phyloP scores from a whole-genome alignment of 1,140 invertebrate genomes.

The Acromyrmex echinatior region DNA sequence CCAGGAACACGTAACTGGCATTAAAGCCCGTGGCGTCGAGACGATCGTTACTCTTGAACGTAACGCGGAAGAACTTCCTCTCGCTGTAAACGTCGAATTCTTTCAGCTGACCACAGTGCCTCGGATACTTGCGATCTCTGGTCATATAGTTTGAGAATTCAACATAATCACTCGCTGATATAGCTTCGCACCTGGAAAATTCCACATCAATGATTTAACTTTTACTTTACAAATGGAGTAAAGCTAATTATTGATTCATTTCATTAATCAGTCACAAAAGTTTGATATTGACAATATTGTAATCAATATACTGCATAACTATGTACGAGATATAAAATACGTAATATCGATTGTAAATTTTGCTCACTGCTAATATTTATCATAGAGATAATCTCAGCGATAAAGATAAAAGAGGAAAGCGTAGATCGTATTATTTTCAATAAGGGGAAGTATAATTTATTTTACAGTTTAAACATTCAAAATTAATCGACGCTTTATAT shows the following conservation, averaged over 20 bases:
- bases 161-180: conserved; percentile 96
- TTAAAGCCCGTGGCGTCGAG: conserved; percentile 97
- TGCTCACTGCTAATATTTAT: neutral
- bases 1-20: conserved; percentile 94
- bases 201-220: neutral
- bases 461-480: conserved; percentile 11
- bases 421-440: neutral
- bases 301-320: neutral
- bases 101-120: conserved; percentile 94
- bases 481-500: neutral
- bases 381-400: neutral
- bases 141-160: conserved; percentile 98
- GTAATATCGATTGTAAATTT: neutral
- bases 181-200: conserved; percentile 92
- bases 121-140: conserved; percentile 93
- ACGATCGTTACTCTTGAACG: conserved; percentile 97
- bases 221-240: neutral
- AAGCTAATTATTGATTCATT: neutral
- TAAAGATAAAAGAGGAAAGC: conserved; percentile 1
- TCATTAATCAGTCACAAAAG: neutral
- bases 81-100: conserved; percentile 95
- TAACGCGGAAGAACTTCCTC: conserved; percentile 96
- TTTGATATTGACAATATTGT: neutral
- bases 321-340: neutral
- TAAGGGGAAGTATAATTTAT: neutral